Conservation (phyloP, 2,888 invertebrate genomes). For the Blastobasis adustella region DNA sequence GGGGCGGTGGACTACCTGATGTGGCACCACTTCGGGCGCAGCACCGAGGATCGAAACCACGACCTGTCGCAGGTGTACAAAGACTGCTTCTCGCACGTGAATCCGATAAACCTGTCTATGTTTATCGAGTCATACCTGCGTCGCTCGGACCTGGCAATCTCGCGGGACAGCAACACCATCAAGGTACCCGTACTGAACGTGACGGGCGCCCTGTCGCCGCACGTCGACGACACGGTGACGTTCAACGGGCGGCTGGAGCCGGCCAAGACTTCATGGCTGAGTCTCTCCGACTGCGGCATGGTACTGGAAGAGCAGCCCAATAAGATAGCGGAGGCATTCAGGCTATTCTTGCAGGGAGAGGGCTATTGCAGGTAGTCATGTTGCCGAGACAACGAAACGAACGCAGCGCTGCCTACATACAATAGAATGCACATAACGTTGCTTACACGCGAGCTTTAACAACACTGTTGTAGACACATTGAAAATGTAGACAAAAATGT, state of each 20-base stretch:
- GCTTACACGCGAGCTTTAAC: constrained; percentile 71
- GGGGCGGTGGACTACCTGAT: constrained; percentile 96
- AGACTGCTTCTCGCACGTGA: constrained; percentile 94
- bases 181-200: constrained; percentile 94
- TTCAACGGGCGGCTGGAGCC: constrained; percentile 97
- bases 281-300: constrained; percentile 98
- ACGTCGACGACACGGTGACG: constrained; percentile 97
- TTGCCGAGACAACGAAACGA: constrained; percentile 23
- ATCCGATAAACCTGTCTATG: constrained; percentile 94
- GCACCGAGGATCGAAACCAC: constrained; percentile 92
- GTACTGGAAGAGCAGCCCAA: constrained; percentile 98
- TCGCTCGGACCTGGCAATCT: constrained; percentile 91
- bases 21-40: constrained; percentile 99
- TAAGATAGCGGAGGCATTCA: constrained; percentile 97
- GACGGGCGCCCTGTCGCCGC: constrained; percentile 94
- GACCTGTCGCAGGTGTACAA: constrained; percentile 95
- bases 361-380: constrained; percentile 89
- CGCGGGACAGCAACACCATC: constrained; percentile 76
- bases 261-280: constrained; percentile 97
- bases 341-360: constrained; percentile 98
- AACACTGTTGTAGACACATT: constrained; percentile 62
- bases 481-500: constrained; percentile 58
- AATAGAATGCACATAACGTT: constrained; percentile 57
- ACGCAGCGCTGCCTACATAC: constrained; percentile 45
- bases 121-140: constrained; percentile 96